Evolutionary conservation across 1,140 invertebrate species (phyloP).

Genomic region (Archivesica marissinica): DNA sequence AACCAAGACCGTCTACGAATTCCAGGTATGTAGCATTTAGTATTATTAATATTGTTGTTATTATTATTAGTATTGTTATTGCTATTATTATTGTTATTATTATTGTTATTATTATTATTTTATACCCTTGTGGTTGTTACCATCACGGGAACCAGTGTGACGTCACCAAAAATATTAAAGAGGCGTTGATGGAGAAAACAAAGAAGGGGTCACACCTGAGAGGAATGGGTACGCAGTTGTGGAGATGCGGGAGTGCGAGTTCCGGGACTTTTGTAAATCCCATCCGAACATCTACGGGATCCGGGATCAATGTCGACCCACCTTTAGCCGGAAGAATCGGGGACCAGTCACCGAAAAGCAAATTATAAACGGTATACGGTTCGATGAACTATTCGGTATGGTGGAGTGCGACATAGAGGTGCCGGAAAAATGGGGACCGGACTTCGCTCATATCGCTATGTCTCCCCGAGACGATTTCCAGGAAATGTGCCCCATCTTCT

Average conservation of each 20-base stretch:
- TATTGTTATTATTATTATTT: background rate
- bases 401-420: conserved; percentile 60
- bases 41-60: too few relatives aligned
- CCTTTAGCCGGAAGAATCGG: conserved; percentile 13
- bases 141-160: background rate
- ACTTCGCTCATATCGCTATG: conserved; percentile 4
- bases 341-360: background rate
- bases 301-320: conserved; percentile 24
- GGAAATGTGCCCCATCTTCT: conserved; percentile 67
- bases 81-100: too few relatives aligned
- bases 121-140: background rate
- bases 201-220: conserved; percentile 29
- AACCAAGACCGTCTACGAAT: conserved; percentile 46
- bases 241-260: conserved; percentile 27
- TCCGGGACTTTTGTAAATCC: conserved; percentile 25
- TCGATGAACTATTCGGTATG: conserved; percentile 45
- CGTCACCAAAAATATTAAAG: conserved; percentile 37
- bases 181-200: conserved; percentile 22
- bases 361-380: conserved; percentile 12
- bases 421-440: conserved; percentile 28
- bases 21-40: too few relatives aligned
- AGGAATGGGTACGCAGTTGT: conserved; percentile 42
- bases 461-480: conserved; percentile 52
- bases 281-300: conserved; percentile 24
- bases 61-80: too few relatives aligned